These are phyloP conservation scores for Apotomis turbidana DNA, from an alignment of 2,888 invertebrate species.

Conservation along the genomic window DNA sequence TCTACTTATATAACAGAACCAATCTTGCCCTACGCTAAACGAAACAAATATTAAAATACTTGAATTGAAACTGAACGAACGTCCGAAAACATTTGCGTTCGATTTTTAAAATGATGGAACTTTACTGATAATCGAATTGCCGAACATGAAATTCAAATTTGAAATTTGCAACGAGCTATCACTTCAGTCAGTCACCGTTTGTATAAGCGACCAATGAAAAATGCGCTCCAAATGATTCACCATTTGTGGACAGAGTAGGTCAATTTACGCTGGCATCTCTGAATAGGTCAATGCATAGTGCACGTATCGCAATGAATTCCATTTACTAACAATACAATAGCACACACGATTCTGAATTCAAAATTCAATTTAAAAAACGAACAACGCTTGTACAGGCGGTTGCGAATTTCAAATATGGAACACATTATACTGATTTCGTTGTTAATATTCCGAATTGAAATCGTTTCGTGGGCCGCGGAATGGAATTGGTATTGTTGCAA, in stretches of 20 bases:
- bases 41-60: constrained; percentile 3
- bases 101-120: constrained; percentile 6
- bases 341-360: constrained; percentile 80
- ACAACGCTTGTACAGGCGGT: constrained; percentile 58
- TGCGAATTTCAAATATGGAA: constrained; percentile 76
- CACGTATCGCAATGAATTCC: constrained; percentile 70
- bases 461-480: constrained; percentile 71
- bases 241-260: constrained; percentile 37
- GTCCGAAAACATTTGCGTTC: neutral
- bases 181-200: constrained; percentile 47
- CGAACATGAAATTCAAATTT: constrained; percentile 47
- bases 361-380: constrained; percentile 70
- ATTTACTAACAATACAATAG: constrained; percentile 81
- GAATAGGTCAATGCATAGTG: constrained; percentile 55
- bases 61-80: neutral
- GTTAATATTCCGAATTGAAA: constrained; percentile 76
- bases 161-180: constrained; percentile 61
- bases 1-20: neutral
- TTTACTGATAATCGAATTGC: constrained; percentile 12
- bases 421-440: constrained; percentile 76
- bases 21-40: neutral
- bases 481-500: constrained; percentile 52
- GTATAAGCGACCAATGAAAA: constrained; percentile 23
- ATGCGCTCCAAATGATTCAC: constrained; percentile 9
- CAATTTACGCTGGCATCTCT: constrained; percentile 40